Evolutionary conservation across 2,113 vertebrate species (phyloP).

Genomic region (Cyanoramphus novaezelandiae): DNA sequence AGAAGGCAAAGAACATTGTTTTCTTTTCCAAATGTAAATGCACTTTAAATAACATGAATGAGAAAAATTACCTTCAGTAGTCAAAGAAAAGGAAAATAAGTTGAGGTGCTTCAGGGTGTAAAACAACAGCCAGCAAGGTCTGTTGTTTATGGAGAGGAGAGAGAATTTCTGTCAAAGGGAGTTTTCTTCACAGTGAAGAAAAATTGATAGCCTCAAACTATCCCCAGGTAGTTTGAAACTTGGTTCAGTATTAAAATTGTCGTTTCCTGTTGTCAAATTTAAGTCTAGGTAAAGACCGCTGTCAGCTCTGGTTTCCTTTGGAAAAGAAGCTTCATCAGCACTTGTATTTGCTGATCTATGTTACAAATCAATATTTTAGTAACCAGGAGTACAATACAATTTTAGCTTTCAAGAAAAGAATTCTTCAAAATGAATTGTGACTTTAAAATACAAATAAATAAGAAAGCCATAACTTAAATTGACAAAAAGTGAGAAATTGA

Average conservation of each 20-base stretch:
- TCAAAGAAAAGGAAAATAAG: background rate
- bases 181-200: background rate
- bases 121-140: background rate
- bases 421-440: background rate
- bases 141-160: background rate
- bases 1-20: background rate
- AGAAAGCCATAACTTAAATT: background rate
- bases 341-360: background rate
- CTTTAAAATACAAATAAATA: background rate
- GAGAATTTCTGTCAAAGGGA: background rate
- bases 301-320: background rate
- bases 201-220: background rate
- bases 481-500: background rate
- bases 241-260: background rate
- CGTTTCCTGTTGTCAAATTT: background rate
- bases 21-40: background rate
- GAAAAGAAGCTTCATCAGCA: background rate
- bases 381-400: background rate
- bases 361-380: slow-evolving; percentile 15
- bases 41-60: background rate
- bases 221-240: background rate
- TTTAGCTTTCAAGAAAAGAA: background rate
- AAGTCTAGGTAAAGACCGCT: background rate
- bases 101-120: background rate
- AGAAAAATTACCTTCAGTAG: background rate